These are phyloP conservation scores for Condylura cristata DNA, from an alignment of 2,113 vertebrate species.

Conservation along the genomic window DNA sequence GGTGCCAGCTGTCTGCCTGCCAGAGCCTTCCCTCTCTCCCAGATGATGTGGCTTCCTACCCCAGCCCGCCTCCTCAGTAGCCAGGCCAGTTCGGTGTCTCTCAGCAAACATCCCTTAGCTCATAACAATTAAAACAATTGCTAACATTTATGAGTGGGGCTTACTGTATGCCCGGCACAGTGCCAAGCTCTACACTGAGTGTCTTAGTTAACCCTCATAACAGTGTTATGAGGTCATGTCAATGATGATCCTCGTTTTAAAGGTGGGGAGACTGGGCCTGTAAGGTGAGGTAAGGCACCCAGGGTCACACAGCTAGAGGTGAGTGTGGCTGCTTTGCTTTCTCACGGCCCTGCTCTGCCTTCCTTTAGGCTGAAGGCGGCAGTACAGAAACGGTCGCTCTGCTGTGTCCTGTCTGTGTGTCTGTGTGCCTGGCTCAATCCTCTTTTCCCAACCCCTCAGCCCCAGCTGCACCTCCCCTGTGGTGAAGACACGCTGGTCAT, in stretches of 20 bases:
- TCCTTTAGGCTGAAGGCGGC: not conserved
- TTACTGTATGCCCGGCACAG: not conserved
- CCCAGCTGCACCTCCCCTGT: not conserved
- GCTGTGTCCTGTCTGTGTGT: not conserved
- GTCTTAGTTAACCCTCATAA: slow-evolving; percentile 38
- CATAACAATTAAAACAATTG: slow-evolving; percentile 60
- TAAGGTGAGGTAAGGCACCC: not conserved
- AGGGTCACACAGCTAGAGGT: not conserved
- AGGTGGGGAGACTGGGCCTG: not conserved
- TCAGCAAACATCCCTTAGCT: slow-evolving; percentile 32
- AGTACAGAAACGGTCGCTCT: not conserved
- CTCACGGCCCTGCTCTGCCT: not conserved
- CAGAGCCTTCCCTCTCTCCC: not conserved
- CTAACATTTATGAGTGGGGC: not conserved
- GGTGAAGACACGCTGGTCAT: not conserved
- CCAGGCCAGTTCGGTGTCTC: not conserved
- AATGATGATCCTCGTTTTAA: slow-evolving; percentile 36
- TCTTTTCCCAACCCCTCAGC: not conserved
- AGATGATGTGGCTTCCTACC: not conserved
- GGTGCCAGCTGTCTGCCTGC: not conserved
- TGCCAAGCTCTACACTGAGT: not conserved
- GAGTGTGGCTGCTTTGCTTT: not conserved
- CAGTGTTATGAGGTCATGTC: slow-evolving; percentile 20
- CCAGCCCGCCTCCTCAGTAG: not conserved
- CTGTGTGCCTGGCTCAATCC: not conserved